Evolutionary conservation across 2,113 vertebrate genomes (phyloP), one percentile per base, ranked within the genome.

Genomic region (Orthonyx spaldingii): DNA sequence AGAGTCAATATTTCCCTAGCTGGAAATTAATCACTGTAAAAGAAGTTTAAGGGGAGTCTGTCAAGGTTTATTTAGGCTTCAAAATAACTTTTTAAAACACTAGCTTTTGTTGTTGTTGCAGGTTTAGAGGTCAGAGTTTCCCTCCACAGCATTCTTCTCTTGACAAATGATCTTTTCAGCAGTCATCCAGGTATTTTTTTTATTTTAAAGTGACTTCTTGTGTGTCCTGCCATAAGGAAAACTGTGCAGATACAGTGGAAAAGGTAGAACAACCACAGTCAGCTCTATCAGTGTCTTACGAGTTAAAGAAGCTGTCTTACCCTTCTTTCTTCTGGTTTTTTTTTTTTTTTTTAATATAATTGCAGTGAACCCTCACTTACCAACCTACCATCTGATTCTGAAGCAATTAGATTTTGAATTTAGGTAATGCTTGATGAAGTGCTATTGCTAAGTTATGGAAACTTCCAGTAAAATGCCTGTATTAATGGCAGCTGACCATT

Each of bases 41-140:
- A 94, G 33, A 93, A 95, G 76, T 65, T 96, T 95, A 97, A 97
- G 84, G 68, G 64, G 87, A 96, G 52, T 90, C 84, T 97, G 77
- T 96, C 91, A 97, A 97, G 92, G 90, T 93, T 97, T 97, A 95
- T 97, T 97, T 91, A 94, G 93, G 87, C 78, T 94, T 97, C 87
- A 94, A 94, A 96, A 91, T 93, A 93, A 90, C 79, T 89, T 86
- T 93, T 93, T 95, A 89, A 96, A 93, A 89, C 86, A 71, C 87
- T 90, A 60, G 59, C 82, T 94, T 95, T 96, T 96, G 93, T 96
- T 97, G 89, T 92, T 91, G 84, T 95, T 84, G 90, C 90, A 93
- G 90, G 86, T 79, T 96, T 97, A 88, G 94, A 85, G 94, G 94
- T 86, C 85, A 94, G 86, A 97, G 86, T 94, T 95, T 93, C 90